These are phyloP conservation scores for Oreonectes daqikongensis DNA, from an alignment of 2,797 vertebrate species.

Conservation along the genomic window DNA sequence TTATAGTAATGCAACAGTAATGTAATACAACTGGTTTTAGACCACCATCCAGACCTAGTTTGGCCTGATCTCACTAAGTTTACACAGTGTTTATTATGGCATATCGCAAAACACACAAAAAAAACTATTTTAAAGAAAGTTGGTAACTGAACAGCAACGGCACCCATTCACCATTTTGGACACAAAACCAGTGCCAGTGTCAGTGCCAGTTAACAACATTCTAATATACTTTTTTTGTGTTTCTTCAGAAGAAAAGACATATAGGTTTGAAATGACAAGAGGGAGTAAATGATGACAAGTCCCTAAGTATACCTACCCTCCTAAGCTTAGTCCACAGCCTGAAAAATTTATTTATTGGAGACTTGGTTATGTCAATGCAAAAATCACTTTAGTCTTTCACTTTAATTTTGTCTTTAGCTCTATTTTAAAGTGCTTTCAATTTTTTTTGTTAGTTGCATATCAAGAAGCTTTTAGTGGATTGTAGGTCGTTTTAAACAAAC, in stretches of 20 bases:
- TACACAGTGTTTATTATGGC: background rate
- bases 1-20: too few relatives aligned
- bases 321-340: background rate
- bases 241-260: too few relatives aligned
- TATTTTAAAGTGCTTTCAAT: background rate
- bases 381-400: constrained; percentile 8
- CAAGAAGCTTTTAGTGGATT: background rate
- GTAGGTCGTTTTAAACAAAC: background rate
- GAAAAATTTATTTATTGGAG: background rate
- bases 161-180: too few relatives aligned
- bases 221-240: too few relatives aligned
- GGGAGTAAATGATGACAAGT: background rate
- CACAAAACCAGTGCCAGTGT: too few relatives aligned
- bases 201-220: too few relatives aligned
- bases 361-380: background rate
- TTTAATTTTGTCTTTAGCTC: constrained; percentile 6
- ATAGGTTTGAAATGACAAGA: too few relatives aligned
- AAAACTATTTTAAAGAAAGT: too few relatives aligned
- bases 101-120: too few relatives aligned
- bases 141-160: too few relatives aligned
- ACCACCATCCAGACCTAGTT: background rate
- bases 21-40: background rate
- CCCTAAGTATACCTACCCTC: background rate
- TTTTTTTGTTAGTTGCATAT: constrained; percentile 8
- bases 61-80: too few relatives aligned